A percentile compares a stretch with the other conserved stretches of the same genome.
These are phyloP conservation scores for Helogale parvula DNA, from an alignment of 2,113 vertebrate genomes.

Conservation along the genomic window DNA sequence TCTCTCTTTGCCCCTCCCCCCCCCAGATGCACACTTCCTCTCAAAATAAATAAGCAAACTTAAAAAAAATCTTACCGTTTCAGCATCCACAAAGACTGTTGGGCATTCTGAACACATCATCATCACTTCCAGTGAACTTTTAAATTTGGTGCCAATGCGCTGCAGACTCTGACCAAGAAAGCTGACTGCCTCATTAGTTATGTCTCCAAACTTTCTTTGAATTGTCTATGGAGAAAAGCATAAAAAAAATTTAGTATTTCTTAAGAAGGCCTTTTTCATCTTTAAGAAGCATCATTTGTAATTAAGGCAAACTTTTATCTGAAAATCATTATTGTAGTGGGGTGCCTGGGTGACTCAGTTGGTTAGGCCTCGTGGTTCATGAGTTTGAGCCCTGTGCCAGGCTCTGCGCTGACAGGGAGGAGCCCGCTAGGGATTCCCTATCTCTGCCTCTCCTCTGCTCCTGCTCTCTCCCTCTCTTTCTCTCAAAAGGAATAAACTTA, in stretches of 20 bases:
- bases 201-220: slow-evolving; percentile 93
- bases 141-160: slow-evolving; percentile 97
- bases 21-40: too few relatives aligned
- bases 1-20: too few relatives aligned
- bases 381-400: too few relatives aligned
- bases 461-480: too few relatives aligned
- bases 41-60: too few relatives aligned
- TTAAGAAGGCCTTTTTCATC: not conserved
- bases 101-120: slow-evolving; percentile 95
- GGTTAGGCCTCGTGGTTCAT: too few relatives aligned
- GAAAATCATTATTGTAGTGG: not conserved
- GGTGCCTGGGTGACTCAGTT: too few relatives aligned
- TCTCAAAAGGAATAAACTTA: too few relatives aligned
- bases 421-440: too few relatives aligned
- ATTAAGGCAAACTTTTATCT: not conserved
- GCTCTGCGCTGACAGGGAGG: too few relatives aligned
- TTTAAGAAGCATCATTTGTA: not conserved
- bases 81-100: slow-evolving; percentile 97
- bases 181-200: slow-evolving; percentile 93
- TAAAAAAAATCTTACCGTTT: slow-evolving; percentile 90
- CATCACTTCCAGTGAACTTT: slow-evolving; percentile 96
- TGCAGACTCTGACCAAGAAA: slow-evolving; percentile 95
- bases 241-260: not conserved
- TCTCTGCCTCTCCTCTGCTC: too few relatives aligned
- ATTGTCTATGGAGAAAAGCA: slow-evolving; percentile 87